Base-by-base conservation (phyloP, 37 sponge, comb jelly and placozoan genomes). In the Oscarella lobularis region DNA sequence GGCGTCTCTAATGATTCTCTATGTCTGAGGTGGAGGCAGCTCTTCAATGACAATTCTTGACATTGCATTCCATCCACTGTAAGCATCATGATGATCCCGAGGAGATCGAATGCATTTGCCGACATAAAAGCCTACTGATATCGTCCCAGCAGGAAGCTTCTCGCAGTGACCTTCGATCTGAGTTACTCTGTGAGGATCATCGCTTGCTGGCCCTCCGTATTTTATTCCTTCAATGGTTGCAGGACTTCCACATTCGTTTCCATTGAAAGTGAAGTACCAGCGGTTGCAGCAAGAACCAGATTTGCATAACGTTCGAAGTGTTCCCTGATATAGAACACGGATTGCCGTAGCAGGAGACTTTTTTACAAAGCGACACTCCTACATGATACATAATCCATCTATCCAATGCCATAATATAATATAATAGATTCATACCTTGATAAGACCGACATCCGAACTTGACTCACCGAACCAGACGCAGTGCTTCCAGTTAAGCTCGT, bases 41-140 rank as follows among this genome's bases (percentile, higher is more conserved):
- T 87, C 88, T 72, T 87, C 85, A 0, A 87, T 35, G 0, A 75
- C 37, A 3, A 87, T 87, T 54, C 88, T 39, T 0, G 88, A 87
- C 4, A 74, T 39, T 40, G 85, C 75, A 38, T 87, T 80, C 70
- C 68, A 87, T 32, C 88, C 88, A 1, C 85, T 87, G 81, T 81
- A 87, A 2, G 88, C 85, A 35, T 87, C 85, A 36, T 87, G 84
- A 1, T 81, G 79, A 40, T 76, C 81, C 1, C 85, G 85, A 14
- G 74, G 79, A 67, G 78, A 81, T 0, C 72, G 66, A 3, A 74
- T 66, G 37, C 88, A 87, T 9, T 68, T 68, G 6, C 71, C 71
- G 4, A 68, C 71, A 20, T 68, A 4, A 4, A 68, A 14, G 6
- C 35, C 6, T 34, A 68, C 71, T 4, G 5, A 4, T 5, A 68